Conservation (phyloP, 2,113 vertebrate genomes). For the Platichthys flesus region DNA sequence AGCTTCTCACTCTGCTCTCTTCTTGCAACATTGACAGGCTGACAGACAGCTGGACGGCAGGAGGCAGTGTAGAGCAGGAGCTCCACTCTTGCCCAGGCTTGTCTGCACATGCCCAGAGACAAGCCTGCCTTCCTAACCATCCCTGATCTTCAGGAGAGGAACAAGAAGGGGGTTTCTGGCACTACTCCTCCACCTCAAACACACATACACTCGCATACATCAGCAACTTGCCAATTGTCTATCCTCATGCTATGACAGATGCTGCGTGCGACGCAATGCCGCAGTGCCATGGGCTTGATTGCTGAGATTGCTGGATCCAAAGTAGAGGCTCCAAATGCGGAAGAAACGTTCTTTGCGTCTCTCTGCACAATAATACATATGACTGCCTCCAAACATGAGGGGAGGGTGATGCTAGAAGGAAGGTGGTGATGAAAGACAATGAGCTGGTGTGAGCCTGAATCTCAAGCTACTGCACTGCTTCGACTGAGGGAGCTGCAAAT, state of each 20-base stretch:
- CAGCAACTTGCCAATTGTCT: conserved; percentile 13
- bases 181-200: background rate
- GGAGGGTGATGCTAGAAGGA: conserved; percentile 21
- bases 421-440: conserved; percentile 44
- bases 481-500: background rate
- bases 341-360: conserved; percentile 27
- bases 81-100: conserved; percentile 7
- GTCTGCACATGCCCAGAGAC: conserved; percentile 53
- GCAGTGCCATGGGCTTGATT: background rate
- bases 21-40: background rate
- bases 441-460: conserved; percentile 21
- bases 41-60: conserved; percentile 22
- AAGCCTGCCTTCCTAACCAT: conserved; percentile 5
- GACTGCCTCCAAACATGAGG: conserved; percentile 1
- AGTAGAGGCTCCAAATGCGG: conserved; percentile 23
- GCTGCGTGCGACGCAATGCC: background rate
- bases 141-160: conserved; percentile 2
- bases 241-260: conserved; percentile 26
- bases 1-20: background rate
- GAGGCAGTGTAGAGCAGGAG: conserved; percentile 42
- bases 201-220: conserved; percentile 10
- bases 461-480: background rate
- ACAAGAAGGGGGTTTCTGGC: conserved; percentile 2
- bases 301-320: conserved; percentile 4
- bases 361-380: conserved; percentile 10